Evolutionary conservation across 2,888 invertebrate genomes (phyloP).

Genomic region (Stramonita haemastoma): DNA sequence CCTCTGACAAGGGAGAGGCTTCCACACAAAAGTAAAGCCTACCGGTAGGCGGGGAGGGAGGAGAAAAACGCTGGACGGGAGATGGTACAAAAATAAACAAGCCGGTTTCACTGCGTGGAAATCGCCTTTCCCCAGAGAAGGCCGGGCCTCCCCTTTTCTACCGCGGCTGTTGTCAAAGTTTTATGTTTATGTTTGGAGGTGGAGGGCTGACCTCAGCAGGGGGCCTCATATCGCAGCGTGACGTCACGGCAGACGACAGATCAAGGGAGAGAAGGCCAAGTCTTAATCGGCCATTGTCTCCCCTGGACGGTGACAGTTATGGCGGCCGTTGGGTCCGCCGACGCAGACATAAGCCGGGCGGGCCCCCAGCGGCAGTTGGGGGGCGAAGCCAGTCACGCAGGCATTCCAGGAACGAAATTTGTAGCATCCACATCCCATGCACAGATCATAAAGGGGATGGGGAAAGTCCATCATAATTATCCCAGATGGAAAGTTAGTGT

Average conservation of each 20-base stretch:
- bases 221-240: slow-evolving; percentile 35
- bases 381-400: not conserved
- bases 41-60: too few species aligned
- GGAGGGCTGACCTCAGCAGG: not conserved
- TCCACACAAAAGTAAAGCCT: not conserved
- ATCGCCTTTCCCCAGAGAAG: not conserved
- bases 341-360: not conserved
- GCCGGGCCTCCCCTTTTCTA: not conserved
- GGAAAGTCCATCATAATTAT: slow-evolving; percentile 9
- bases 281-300: slow-evolving; percentile 38
- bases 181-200: slow-evolving; percentile 32
- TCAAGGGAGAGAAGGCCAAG: slow-evolving; percentile 20
- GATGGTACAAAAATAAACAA: not conserved
- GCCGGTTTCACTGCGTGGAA: not conserved
- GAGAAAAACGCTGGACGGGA: too few species aligned
- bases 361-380: not conserved
- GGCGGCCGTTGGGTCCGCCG: slow-evolving; percentile 23
- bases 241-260: slow-evolving; percentile 26
- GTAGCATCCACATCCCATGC: not conserved
- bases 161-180: not conserved
- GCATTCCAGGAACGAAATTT: slow-evolving; percentile 11
- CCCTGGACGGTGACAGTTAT: slow-evolving; percentile 34
- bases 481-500: not conserved
- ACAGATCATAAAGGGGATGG: not conserved
- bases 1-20: not conserved